Evolutionary conservation across 2,797 vertebrate species (phyloP).

Genomic region (Toxotes lorentzi): DNA sequence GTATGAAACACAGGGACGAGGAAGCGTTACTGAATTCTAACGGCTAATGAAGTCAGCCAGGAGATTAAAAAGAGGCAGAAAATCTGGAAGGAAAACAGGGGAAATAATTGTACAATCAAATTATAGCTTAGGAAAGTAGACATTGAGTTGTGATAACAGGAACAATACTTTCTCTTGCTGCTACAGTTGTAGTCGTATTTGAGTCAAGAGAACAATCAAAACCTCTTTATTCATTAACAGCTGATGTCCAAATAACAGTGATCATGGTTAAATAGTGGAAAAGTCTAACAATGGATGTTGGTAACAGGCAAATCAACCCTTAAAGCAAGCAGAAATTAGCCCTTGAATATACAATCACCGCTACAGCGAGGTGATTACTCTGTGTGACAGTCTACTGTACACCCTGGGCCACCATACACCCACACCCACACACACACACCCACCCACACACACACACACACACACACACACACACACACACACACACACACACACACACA

Average conservation of each 20-base stretch:
- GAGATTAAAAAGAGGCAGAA: conserved; percentile 36
- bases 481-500: not conserved
- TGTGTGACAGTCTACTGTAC: conserved; percentile 59
- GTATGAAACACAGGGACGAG: conserved; percentile 24
- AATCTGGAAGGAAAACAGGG: conserved; percentile 32
- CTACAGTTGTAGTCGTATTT: conserved; percentile 39
- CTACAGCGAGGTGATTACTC: conserved; percentile 77
- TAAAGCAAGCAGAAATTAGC: conserved; percentile 65
- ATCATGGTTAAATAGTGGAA: conserved; percentile 75
- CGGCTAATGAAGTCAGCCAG: conserved; percentile 37
- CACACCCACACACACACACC: not conserved
- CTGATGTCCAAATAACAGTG: conserved; percentile 76
- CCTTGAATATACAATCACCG: conserved; percentile 56
- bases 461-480: not conserved
- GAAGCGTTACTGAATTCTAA: conserved; percentile 36
- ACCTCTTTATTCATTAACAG: conserved; percentile 69
- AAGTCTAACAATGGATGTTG: conserved; percentile 74
- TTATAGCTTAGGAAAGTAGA: conserved; percentile 48
- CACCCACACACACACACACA: conserved; percentile 12
- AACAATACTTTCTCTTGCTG: conserved; percentile 43
- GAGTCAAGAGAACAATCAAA: conserved; percentile 65
- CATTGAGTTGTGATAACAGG: conserved; percentile 43
- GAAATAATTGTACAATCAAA: conserved; percentile 47
- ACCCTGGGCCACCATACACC: conserved; percentile 6
- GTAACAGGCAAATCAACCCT: conserved; percentile 74